These are phyloP conservation scores for Drosophila virilis DNA, from an alignment of 1,140 invertebrate species.

Conservation along the genomic window DNA sequence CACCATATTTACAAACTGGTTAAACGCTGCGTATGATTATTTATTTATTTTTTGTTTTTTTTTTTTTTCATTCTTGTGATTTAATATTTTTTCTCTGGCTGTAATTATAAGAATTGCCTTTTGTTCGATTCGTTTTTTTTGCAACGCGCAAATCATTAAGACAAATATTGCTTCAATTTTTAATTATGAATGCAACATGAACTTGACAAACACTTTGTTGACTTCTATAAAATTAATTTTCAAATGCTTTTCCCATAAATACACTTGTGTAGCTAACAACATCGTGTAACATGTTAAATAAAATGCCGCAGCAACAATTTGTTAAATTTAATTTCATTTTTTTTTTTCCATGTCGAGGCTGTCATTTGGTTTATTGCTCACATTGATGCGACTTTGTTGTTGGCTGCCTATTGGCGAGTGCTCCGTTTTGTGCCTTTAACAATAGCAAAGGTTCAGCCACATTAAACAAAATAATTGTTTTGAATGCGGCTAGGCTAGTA, in stretches of 20 bases:
- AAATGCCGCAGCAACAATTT: neutral
- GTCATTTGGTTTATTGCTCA: conserved; percentile 28
- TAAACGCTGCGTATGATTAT: conserved; percentile 14
- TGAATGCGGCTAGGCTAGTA: conserved; percentile 4
- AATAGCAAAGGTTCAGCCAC: conserved; percentile 57
- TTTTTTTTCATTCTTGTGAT: conserved; percentile 2
- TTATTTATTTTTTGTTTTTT: neutral
- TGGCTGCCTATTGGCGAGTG: conserved; percentile 6
- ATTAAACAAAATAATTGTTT: conserved; percentile 70
- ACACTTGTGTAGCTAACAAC: neutral
- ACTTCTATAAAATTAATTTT: conserved; percentile 1
- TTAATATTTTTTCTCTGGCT: conserved; percentile 27
- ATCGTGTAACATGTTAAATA: neutral
- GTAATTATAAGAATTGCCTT: conserved; percentile 33
- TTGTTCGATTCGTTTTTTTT: conserved; percentile 6
- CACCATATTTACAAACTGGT: conserved; percentile 36
- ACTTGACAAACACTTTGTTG: conserved; percentile 5
- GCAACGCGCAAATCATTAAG: conserved; percentile 22
- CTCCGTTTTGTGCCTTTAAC: conserved; percentile 40
- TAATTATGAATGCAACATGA: conserved; percentile 29
- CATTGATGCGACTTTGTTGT: conserved; percentile 14
- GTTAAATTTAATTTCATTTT: neutral
- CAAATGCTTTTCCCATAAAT: neutral
- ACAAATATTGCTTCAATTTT: conserved; percentile 27
- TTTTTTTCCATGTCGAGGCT: conserved; percentile 16